These are phyloP conservation scores for Myotis myotis DNA, from an alignment of 2,797 vertebrate genomes.

Conservation along the genomic window DNA sequence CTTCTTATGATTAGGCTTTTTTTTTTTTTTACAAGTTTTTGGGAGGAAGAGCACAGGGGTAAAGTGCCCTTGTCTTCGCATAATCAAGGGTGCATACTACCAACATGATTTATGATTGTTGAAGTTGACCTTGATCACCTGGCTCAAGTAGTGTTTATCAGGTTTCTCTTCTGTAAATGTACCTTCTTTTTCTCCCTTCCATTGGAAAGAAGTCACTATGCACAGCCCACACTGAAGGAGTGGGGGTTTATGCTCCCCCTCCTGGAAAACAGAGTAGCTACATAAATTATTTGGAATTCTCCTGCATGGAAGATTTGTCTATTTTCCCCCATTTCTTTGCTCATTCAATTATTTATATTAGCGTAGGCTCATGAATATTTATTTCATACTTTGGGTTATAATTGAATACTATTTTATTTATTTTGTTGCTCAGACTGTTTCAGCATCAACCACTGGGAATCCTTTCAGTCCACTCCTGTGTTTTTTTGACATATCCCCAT, in stretches of 20 bases:
- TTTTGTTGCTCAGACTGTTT: background rate
- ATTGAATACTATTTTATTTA: slow-evolving; percentile 1
- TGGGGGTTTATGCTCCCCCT: background rate
- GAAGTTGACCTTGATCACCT: background rate
- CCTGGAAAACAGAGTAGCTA: background rate
- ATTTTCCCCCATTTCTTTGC: background rate
- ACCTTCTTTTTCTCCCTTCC: background rate
- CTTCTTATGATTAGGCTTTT: background rate
- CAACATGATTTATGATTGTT: background rate
- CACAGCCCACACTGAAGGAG: background rate
- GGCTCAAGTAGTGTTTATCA: background rate
- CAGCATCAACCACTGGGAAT: background rate
- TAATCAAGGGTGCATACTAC: background rate
- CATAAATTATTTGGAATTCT: background rate
- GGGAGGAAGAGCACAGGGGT: background rate
- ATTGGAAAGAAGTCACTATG: background rate
- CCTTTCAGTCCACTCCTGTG: background rate
- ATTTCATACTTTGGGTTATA: background rate
- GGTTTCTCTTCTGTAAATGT: background rate
- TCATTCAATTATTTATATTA: slow-evolving; percentile 20
- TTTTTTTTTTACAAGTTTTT: background rate
- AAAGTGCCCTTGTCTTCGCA: background rate
- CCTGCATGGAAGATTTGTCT: background rate
- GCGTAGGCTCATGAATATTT: background rate
- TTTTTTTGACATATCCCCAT: background rate